A percentile compares a stretch with the other conserved stretches of the same genome.
Evolutionary conservation across 2,888 invertebrate species (phyloP).

Genomic region (Acleris holmiana): DNA sequence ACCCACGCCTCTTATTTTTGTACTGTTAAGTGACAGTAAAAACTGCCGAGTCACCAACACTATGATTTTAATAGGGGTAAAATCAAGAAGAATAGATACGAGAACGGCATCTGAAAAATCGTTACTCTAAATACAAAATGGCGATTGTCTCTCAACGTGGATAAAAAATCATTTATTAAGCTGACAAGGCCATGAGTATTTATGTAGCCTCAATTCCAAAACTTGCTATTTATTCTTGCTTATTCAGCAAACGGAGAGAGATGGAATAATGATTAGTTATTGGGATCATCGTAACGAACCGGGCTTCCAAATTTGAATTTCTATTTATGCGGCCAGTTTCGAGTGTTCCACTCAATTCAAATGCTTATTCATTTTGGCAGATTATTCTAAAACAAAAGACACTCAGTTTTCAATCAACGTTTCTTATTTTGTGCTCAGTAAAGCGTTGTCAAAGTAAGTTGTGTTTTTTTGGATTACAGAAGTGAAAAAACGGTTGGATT

Average conservation of each 20-base stretch:
- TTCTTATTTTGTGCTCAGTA: constrained; percentile 22
- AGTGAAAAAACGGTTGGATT: not conserved
- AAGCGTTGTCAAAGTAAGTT: not conserved
- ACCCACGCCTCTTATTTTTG: too few species aligned
- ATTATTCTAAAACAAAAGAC: constrained; percentile 37
- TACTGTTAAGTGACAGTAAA: too few species aligned
- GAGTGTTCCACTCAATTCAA: constrained; percentile 35
- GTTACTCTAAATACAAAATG: too few species aligned
- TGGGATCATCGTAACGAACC: constrained; percentile 38
- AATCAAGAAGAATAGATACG: not conserved
- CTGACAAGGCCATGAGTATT: too few species aligned
- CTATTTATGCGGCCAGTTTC: constrained; percentile 37
- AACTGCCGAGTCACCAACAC: too few species aligned
- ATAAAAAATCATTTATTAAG: too few species aligned
- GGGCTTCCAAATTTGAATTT: constrained; percentile 41
- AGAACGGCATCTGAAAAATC: too few species aligned
- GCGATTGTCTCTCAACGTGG: too few species aligned
- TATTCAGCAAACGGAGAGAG: constrained; percentile 23
- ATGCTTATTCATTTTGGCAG: constrained; percentile 36
- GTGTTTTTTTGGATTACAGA: too few species aligned
- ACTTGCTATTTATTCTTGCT: constrained; percentile 1
- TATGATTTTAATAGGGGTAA: too few species aligned
- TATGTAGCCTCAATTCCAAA: not conserved
- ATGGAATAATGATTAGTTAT: constrained; percentile 42
- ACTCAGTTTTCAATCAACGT: constrained; percentile 25